phyloP scores from a whole-genome alignment of 2,113 vertebrate genomes.

The Nestor notabilis region DNA sequence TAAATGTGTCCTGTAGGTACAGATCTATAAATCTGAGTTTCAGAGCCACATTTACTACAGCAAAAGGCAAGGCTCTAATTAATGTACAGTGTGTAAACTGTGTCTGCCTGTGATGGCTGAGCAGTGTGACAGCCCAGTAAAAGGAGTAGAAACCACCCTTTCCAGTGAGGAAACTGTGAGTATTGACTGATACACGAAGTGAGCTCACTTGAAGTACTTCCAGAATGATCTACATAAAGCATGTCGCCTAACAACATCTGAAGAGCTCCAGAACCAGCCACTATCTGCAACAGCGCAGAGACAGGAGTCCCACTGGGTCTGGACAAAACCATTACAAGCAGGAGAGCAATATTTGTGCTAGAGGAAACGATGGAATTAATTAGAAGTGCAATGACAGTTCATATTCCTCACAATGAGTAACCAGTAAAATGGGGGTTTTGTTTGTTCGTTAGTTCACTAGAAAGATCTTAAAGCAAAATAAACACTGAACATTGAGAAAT shows the following conservation, averaged over 20 bases:
- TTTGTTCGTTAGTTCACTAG: slow-evolving; percentile 12
- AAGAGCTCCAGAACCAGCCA: not conserved
- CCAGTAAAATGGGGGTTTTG: not conserved
- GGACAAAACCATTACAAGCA: not conserved
- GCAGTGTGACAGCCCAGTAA: not conserved
- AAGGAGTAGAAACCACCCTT: not conserved
- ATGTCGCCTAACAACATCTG: not conserved
- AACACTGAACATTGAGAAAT: slow-evolving; percentile 42
- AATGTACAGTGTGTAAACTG: not conserved
- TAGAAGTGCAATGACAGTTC: not conserved
- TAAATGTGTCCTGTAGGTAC: not conserved
- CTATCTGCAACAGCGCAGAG: not conserved
- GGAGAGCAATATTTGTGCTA: not conserved
- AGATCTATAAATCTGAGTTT: not conserved
- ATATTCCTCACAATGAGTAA: not conserved
- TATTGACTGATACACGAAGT: not conserved
- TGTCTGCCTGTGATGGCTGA: not conserved
- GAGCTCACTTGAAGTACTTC: not conserved
- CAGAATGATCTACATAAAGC: not conserved
- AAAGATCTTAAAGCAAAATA: slow-evolving; percentile 25
- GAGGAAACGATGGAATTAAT: slow-evolving; percentile 47
- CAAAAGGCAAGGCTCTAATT: not conserved
- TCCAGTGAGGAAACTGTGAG: not conserved
- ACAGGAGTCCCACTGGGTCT: slow-evolving; percentile 5
- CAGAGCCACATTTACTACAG: not conserved